Conservation (phyloP, 2,797 vertebrate genomes). For the Sciurus vulgaris region DNA sequence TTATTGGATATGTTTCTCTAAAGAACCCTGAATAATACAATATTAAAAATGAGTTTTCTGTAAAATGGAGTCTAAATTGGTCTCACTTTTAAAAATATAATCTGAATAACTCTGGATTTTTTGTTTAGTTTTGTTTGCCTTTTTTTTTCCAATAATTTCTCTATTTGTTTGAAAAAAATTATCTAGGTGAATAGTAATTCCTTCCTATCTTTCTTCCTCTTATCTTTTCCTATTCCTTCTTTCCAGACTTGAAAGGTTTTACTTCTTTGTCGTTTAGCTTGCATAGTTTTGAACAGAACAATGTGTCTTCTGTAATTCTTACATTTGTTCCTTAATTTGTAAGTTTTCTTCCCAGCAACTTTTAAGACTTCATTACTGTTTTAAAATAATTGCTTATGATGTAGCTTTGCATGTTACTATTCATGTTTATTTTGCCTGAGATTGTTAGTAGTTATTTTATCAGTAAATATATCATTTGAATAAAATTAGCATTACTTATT, state of each 20-base stretch:
- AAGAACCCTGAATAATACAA: background rate
- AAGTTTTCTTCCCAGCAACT: background rate
- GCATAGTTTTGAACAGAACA: background rate
- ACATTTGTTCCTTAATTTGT: background rate
- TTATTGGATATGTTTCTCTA: background rate
- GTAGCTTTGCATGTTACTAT: background rate
- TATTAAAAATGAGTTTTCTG: background rate
- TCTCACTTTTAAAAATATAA: background rate
- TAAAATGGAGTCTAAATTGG: background rate
- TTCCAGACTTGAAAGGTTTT: background rate
- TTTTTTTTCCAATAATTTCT: background rate
- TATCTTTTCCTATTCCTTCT: background rate
- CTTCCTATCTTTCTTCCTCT: background rate
- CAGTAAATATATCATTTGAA: background rate
- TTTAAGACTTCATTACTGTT: background rate
- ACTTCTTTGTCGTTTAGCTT: background rate
- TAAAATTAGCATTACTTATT: slow-evolving; percentile 19
- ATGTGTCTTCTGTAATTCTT: background rate
- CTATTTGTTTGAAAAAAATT: background rate
- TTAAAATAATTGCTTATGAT: background rate
- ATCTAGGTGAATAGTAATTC: background rate
- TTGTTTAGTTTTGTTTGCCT: too few species aligned
- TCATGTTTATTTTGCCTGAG: background rate
- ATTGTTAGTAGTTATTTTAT: background rate
- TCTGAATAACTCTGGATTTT: background rate